Evolutionary conservation across 1,140 invertebrate species (phyloP), one percentile per base, ranked within the genome.

Genomic region (Orchesella cincta): DNA sequence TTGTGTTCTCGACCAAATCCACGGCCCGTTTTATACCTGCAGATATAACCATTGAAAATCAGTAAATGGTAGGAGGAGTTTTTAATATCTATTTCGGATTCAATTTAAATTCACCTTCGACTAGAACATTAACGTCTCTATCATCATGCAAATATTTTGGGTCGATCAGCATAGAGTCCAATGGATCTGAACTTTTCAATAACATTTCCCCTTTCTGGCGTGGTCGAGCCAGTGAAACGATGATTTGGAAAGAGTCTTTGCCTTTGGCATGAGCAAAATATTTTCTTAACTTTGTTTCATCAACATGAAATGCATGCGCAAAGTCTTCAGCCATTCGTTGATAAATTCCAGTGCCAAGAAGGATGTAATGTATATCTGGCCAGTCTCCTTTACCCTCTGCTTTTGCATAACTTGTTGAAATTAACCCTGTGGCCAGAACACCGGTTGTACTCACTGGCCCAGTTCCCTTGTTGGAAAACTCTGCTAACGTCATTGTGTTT

Each of bases 121-220:
- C 57, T 23, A 78, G 36, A 36, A 78, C 46, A 3, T 39, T 1
- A 18, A 51, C 12, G 71, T 79, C 78, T 2, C 34, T 35, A 1
- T 79, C 78, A 39, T 79, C 74, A 18, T 79, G 39, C 12, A 79
- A 29, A 46, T 79, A 79, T 54, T 79, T 79, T 0, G 78, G 78
- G 72, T 79, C 76, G 23, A 79, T 79, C 31, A 74, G 33, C 31
- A 75, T 20, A 31, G 29, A 8, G 18, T 72, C 64, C 1, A 57
- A 23, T 18, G 78, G 75, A n/a, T 79, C 52, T 16, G 31, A 12
- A 1, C 75, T 74, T 16, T 35, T 74, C n/a, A 79, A 29, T 2
- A 31, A 23, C 33, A 79, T 77, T 70, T 77, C 75, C 36, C 78
- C 78, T 31, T 73, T 34, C 70, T 74, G 73, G 20, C 54, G 26